Base-by-base conservation (phyloP, 2,888 invertebrate genomes). In the Metacarcinus magister region DNA sequence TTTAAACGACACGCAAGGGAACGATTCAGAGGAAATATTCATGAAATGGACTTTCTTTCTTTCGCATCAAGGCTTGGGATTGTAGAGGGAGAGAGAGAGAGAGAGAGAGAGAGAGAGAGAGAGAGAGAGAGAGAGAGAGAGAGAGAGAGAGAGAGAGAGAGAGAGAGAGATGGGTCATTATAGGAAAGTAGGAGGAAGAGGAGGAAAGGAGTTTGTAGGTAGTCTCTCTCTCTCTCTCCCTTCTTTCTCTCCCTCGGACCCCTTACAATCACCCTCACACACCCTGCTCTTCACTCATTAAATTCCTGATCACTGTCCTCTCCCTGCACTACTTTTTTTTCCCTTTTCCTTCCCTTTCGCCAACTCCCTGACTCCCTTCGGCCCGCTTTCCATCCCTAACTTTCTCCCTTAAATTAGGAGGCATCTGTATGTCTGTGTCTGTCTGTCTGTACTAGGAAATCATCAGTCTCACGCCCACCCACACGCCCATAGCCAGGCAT, bases 41-140 rank as follows among this genome's bases (percentile, higher is more conserved):
- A 94, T 94, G 94, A 90, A 90, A 94, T 94, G 94, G 94, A 94
- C 94, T 87, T 90, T 89, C 90, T 48, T 89, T 94, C 54, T 54
- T 54, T n/a, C 54, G 46, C 32, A 39, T 23, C 16, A 54, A 75
- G 93, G 75, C 93, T 5, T 16, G 43, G 43, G 43, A 91, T 54
- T 92, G n/a, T 32, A 94, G 94, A 19, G 82, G n/a, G 67, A 39
- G 67, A 32, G 19, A 28, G 67, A 93, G 67, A 43, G 54, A 54
- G 48, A 93, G 93, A n/a, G 67, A 67, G 67, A 93, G 93, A 67
- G 23, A 93, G 67, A 39, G 67, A 93, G 93, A n/a, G 39, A 43
- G 67, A 60, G 93, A 60, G n/a, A 39, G 67, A 54, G 87, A 32
- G 90, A 90, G 43, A 28, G 23, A 28, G 89, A 32, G 90, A 43